Conservation (phyloP, 2,797 vertebrate species). For the Leptoclinus maculatus region DNA sequence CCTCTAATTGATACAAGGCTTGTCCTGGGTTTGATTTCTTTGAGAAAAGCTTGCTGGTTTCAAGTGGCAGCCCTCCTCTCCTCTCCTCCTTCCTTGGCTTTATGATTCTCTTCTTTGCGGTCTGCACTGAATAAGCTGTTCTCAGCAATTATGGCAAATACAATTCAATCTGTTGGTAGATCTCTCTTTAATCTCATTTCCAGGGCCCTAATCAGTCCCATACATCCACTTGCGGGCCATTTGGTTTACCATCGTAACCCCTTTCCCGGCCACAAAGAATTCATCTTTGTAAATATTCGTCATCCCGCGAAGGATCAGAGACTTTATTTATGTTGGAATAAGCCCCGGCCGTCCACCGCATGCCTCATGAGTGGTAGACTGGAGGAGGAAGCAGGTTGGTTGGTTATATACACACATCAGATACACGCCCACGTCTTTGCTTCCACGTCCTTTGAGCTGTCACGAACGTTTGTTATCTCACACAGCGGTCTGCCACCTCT, state of each 20-base stretch:
- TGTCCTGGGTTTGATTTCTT: conserved; percentile 72
- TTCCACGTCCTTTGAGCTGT: conserved; percentile 57
- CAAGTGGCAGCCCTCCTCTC: conserved; percentile 59
- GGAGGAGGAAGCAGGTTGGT: conserved; percentile 58
- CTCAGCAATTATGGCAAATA: conserved; percentile 80
- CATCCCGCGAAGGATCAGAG: conserved; percentile 75
- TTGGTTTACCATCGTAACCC: conserved; percentile 70
- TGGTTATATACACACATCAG: conserved; percentile 67
- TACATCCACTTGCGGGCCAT: conserved; percentile 72
- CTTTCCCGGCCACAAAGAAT: conserved; percentile 60
- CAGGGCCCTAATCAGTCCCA: conserved; percentile 82
- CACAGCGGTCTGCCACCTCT: conserved; percentile 50
- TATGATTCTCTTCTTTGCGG: conserved; percentile 77
- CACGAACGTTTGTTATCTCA: conserved; percentile 65
- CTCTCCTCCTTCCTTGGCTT: conserved; percentile 63
- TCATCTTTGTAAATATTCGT: conserved; percentile 75
- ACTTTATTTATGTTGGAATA: conserved; percentile 69
- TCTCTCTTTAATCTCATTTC: conserved; percentile 82
- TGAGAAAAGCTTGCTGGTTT: conserved; percentile 64
- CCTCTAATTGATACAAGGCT: conserved; percentile 76
- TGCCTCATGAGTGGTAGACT: conserved; percentile 58
- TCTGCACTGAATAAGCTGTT: conserved; percentile 85
- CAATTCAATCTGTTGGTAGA: conserved; percentile 84
- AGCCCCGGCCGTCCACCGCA: conserved; percentile 53
- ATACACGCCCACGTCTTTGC: conserved; percentile 56